A percentile compares a stretch with the other conserved stretches of the same genome.
Evolutionary conservation across 2,888 invertebrate species (phyloP).

Genomic region (Lumbricus terrestris): DNA sequence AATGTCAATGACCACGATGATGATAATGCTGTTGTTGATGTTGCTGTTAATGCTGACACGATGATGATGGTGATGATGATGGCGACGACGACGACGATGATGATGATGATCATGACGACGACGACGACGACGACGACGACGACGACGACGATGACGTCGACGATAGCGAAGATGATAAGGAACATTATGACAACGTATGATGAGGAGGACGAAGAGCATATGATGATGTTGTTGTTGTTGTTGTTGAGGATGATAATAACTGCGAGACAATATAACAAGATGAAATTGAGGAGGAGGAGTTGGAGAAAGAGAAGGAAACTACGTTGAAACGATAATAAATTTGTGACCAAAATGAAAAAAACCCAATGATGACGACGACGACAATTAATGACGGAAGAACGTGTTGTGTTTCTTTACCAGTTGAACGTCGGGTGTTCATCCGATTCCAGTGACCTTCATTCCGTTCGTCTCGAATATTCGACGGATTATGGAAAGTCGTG

Average conservation of each 20-base stretch:
- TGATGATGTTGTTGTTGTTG: no score
- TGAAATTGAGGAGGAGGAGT: neutral
- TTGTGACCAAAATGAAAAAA: no score
- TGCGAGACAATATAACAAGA: no score
- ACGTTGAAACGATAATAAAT: neutral
- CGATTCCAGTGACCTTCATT: conserved; percentile 46
- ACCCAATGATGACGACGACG: neutral
- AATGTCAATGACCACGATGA: neutral
- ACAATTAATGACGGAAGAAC: neutral
- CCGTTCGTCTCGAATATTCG: conserved; percentile 59
- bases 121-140: no score
- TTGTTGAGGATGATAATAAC: no score
- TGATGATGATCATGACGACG: no score
- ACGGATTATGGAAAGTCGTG: conserved; percentile 57
- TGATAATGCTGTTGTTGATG: neutral
- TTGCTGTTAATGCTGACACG: neutral
- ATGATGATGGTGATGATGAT: neutral
- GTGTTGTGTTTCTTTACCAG: conserved; percentile 40
- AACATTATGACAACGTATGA: no score
- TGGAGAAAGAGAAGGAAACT: neutral
- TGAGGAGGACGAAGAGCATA: no score
- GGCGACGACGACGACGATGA: neutral
- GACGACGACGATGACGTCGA: no score
- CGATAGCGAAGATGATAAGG: no score
- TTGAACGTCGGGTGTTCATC: conserved; percentile 60